Evolutionary conservation across 2,888 invertebrate species (phyloP).

Genomic region (Phania funesta): DNA sequence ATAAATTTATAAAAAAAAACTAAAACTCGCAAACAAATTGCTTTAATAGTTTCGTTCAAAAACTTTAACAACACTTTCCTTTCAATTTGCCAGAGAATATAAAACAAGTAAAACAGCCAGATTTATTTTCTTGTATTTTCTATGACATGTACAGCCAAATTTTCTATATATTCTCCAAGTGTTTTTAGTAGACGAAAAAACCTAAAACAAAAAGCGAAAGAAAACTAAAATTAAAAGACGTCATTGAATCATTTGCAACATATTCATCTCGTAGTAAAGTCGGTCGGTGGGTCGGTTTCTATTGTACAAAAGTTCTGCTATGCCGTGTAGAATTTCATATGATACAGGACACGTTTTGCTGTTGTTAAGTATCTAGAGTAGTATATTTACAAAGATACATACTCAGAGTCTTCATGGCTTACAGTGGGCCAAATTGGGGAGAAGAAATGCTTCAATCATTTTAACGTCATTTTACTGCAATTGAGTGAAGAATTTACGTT

Average conservation of each 20-base stretch:
- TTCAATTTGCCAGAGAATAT: neutral
- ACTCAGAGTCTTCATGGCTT: neutral
- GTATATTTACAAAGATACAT: neutral
- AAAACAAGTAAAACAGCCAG: neutral
- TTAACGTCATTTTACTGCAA: no score
- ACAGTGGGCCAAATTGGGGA: neutral
- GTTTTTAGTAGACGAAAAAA: neutral
- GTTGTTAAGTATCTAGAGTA: neutral
- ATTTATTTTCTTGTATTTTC: neutral
- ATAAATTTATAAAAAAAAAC: constrained; percentile 1
- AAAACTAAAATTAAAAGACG: no score
- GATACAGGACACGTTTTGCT: neutral
- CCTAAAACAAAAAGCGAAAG: neutral
- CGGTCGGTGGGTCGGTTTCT: neutral
- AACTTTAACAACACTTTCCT: constrained; percentile 15
- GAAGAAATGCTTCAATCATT: no score
- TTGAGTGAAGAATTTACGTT: no score
- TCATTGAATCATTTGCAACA: constrained; percentile 8
- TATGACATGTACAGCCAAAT: neutral
- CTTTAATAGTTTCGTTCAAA: neutral
- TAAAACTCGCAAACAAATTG: neutral
- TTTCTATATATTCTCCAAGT: constrained; percentile 22
- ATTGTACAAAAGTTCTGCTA: constrained; percentile 3
- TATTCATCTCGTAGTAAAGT: neutral
- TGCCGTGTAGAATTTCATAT: neutral